Conservation (phyloP, 2,113 vertebrate species). For the Semnornis frantzii region DNA sequence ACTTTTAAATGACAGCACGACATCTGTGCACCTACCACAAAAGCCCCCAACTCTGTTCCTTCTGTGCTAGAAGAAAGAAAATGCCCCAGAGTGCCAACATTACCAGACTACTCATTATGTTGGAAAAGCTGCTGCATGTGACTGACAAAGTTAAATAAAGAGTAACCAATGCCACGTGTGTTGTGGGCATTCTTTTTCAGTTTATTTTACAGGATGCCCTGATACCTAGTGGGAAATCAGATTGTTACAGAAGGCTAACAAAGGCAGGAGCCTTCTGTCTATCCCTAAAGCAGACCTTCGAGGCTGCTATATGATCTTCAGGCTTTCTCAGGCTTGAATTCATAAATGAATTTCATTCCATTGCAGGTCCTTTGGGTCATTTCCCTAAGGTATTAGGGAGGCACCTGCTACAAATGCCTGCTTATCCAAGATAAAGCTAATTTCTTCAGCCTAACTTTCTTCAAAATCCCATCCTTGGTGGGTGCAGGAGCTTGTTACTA, state of each 20-base stretch:
- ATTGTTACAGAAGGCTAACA: background rate
- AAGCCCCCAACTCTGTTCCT: background rate
- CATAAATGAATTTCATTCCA: background rate
- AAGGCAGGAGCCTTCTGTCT: background rate
- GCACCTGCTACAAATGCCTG: background rate
- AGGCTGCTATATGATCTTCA: rapidly evolving
- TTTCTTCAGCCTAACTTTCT: background rate
- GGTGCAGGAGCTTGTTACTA: background rate
- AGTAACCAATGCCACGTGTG: background rate
- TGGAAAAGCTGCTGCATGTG: background rate
- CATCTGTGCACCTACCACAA: slow-evolving; percentile 31
- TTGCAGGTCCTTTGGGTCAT: background rate
- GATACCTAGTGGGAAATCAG: background rate
- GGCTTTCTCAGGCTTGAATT: background rate
- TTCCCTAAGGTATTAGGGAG: background rate
- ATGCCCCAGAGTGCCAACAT: background rate
- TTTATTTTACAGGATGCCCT: background rate
- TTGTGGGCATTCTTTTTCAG: background rate
- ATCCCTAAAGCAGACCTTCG: background rate
- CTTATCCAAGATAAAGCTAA: background rate
- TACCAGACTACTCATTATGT: background rate
- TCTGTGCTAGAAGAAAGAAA: background rate
- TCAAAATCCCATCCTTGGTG: background rate
- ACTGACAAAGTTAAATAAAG: slow-evolving; percentile 19
- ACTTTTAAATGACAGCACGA: slow-evolving; percentile 45